These are phyloP conservation scores for Nibea coibor DNA, from an alignment of 2,113 vertebrate species.

Conservation along the genomic window DNA sequence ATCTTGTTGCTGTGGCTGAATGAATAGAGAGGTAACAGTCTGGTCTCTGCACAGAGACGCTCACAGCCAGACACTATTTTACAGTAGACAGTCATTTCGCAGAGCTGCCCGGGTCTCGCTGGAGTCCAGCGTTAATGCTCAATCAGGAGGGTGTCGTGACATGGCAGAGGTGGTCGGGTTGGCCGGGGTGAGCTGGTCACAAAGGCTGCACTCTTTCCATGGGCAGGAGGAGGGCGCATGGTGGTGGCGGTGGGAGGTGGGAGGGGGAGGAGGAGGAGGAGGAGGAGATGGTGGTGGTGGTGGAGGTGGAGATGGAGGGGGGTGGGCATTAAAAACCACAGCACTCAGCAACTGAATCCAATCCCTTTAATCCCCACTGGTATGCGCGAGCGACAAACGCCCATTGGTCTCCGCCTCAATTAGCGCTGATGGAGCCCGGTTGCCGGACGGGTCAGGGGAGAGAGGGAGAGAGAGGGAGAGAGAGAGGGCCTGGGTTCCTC, in stretches of 20 bases:
- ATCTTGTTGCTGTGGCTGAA: conserved; percentile 10
- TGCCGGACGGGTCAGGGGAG: conserved; percentile 47
- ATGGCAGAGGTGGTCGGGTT: conserved; percentile 62
- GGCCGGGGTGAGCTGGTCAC: conserved; percentile 63
- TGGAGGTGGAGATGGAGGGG: conserved; percentile 1
- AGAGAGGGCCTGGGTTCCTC: conserved; percentile 44
- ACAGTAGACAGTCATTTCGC: conserved; percentile 50
- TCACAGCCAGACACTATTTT: conserved; percentile 26
- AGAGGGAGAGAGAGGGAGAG: neutral
- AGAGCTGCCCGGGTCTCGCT: conserved; percentile 27
- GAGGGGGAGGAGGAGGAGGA: conserved; percentile 21
- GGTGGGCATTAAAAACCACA: conserved; percentile 76
- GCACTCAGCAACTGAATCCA: conserved; percentile 81
- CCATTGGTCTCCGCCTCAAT: conserved; percentile 71
- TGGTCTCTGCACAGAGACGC: neutral
- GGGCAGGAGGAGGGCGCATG: conserved; percentile 32
- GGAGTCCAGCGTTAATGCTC: conserved; percentile 51
- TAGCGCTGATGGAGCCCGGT: conserved; percentile 60
- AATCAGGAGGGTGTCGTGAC: conserved; percentile 69
- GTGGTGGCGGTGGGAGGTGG: conserved; percentile 14
- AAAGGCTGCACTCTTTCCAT: conserved; percentile 76
- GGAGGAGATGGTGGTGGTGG: conserved; percentile 13
- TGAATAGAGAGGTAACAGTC: conserved; percentile 36
- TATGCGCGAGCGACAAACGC: conserved; percentile 70
- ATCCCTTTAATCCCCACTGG: conserved; percentile 82